Evolutionary conservation across 2,888 invertebrate genomes (phyloP).

Genomic region (Rhorus exstirpatorius): DNA sequence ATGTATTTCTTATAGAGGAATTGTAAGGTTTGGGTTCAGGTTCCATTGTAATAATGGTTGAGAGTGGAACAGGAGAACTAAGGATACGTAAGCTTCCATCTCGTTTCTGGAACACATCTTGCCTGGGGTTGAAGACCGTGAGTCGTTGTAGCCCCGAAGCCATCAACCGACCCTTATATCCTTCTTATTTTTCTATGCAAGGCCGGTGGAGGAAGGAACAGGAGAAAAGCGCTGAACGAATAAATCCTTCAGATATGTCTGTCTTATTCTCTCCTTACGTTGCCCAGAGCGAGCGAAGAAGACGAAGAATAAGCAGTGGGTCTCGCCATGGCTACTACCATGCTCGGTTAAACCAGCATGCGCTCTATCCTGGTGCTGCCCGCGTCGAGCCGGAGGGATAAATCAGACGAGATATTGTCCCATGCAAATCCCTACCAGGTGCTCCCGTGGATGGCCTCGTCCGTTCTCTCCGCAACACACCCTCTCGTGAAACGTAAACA

Average conservation of each 20-base stretch:
- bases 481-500: constrained; percentile 50
- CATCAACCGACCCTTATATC: constrained; percentile 36
- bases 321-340: constrained; percentile 38
- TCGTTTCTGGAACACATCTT: constrained; percentile 14
- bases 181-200: constrained; percentile 45
- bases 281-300: constrained; percentile 54
- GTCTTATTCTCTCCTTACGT: constrained; percentile 68
- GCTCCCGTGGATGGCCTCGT: constrained; percentile 66
- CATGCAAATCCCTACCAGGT: constrained; percentile 80
- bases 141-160: constrained; percentile 31
- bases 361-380: constrained; percentile 58
- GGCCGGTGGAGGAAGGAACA: constrained; percentile 36
- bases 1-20: no score
- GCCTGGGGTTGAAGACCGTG: neutral
- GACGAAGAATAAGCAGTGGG: constrained; percentile 35
- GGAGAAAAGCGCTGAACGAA: constrained; percentile 74
- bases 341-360: constrained; percentile 62
- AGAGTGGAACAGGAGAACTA: no score
- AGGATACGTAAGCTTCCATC: neutral
- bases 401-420: constrained; percentile 83
- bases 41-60: no score
- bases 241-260: constrained; percentile 78
- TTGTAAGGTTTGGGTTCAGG: no score
- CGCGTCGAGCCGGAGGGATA: constrained; percentile 74
- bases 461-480: constrained; percentile 32